Evolutionary conservation across 2,113 vertebrate genomes (phyloP), one percentile per base, ranked within the genome.

Genomic region (Scytalopus superciliaris): DNA sequence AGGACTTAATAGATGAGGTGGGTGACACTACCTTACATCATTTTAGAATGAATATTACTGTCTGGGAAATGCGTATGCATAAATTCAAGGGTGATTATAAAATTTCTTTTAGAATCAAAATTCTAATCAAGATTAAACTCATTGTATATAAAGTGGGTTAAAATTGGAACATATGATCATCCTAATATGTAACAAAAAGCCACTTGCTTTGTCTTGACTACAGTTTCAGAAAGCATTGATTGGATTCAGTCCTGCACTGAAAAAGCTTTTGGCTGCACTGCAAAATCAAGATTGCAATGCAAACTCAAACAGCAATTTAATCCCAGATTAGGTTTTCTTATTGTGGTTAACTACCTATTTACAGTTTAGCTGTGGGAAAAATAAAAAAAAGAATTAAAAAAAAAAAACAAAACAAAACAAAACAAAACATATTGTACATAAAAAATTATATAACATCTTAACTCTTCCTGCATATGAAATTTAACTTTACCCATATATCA

Each of bases 291-390:
- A 87, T 64, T n/a, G 94, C 39, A 90, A 93, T 57, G 49, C 24
- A 72, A 94, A 76, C 47, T 72, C 44, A 96, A 87, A 90, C 67
- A 92, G 6, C 60, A 50, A 14, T 79, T 85, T 76, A 88, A 81
- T 76, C 37, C 33, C 53, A 83, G 79, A 82, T 6, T 22, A 92
- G 21, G 8, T 76, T 68, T 84, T 62, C 24, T 70, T 52, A 50
- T 13, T 66, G n/a, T 52, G 16, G 23, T 70, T 64, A 76, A 63
- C 17, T 82, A 72, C 15, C 25, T 60, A 31, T 53, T 81, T 74
- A 56, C 4, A 53, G 8, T 78, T 74, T 53, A 70, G 19, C 14
- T 89, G 28, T 24, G 17, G 19, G 28, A 12, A 60, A 83, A 68
- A 52, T 4, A 33, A 81, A 53, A 33, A n/a, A 7, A 7, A 39